Evolutionary conservation across 1,140 invertebrate genomes (phyloP).

Genomic region (Trypoxylus dichotomus): DNA sequence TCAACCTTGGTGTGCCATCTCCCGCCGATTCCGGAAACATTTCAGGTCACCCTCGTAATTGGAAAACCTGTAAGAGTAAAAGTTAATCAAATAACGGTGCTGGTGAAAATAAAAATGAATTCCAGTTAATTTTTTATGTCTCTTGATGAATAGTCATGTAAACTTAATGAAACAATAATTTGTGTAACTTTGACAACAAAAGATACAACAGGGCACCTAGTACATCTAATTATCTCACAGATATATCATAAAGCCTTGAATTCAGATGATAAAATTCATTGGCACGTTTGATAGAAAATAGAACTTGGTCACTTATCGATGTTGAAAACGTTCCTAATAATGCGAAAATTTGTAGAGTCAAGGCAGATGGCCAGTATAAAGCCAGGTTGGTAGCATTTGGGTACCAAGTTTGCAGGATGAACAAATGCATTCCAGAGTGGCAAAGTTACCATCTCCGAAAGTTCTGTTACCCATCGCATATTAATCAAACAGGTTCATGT

Average conservation of each 20-base stretch:
- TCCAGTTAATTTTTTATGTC: too few species aligned
- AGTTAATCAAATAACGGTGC: too few species aligned
- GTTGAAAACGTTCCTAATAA: slow-evolving; percentile 33
- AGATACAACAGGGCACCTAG: too few species aligned
- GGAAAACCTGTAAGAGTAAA: too few species aligned
- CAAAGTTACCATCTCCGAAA: background rate
- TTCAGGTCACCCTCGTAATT: too few species aligned
- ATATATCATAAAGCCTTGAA: slow-evolving; percentile 29
- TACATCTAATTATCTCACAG: too few species aligned
- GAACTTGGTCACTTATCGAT: slow-evolving; percentile 47
- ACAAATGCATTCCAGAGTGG: slow-evolving; percentile 8
- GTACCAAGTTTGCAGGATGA: background rate
- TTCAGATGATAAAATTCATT: slow-evolving; percentile 34
- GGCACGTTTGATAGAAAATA: slow-evolving; percentile 43
- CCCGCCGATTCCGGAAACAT: too few species aligned
- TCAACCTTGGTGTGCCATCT: too few species aligned
- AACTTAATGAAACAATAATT: too few species aligned
- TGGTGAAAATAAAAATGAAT: too few species aligned
- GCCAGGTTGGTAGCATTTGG: slow-evolving; percentile 13
- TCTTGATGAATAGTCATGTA: too few species aligned
- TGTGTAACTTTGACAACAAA: too few species aligned
- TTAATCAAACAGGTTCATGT: slow-evolving; percentile 48
- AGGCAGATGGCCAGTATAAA: slow-evolving; percentile 34
- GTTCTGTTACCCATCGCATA: background rate
- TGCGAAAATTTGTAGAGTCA: slow-evolving; percentile 47